Evolutionary conservation across 2,888 invertebrate species (phyloP), one percentile per base, ranked within the genome.

Genomic region (Andrena bucephala): DNA sequence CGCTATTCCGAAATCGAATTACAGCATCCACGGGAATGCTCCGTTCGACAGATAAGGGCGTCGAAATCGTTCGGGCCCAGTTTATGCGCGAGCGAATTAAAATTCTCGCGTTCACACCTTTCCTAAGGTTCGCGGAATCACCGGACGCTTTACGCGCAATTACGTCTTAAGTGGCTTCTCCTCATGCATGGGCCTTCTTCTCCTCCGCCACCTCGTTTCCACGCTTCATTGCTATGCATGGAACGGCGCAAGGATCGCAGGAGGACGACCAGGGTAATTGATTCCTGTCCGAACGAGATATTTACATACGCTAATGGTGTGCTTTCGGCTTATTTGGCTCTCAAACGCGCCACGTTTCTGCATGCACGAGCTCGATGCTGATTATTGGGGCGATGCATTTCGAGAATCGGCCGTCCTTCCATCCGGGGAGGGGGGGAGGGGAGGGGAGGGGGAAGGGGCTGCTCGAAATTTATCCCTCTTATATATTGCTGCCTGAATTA

Each of bases 161-260:
- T 85, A 87, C 81, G 66, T 71, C 78, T 81, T 84, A 84, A 87
- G 86, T 81, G 80, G 72, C 60, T 73, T 73, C 76, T 66, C 76
- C 74, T 69, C 65, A 63, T 54, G 69, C 60, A 57, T 29, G 62
- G 52, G 8, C 57, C 36, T 29, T 48, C 65, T 73, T 62, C 71
- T 66, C 71, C 70, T 6, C 2, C 48, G 57, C 27, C 57, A 60
- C 16, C 71, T 31, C 68, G 33, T 70, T 66, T 50, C 57, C 65
- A n/a, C 10, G 76, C 42, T 81, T 91, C 89, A 91, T 92, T 92
- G 89, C 85, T 91, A 92, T 91, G 89, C 92, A 92, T 88, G 89
- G 85, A 88, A 85, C 88, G 87, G 76, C 67, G 80, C 80, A 81
- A 82, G 85, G 65, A 84, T 81, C 77, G 76, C 84, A 77, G 82